Evolutionary conservation across 2,888 invertebrate species (phyloP), one percentile per base, ranked within the genome.

Genomic region (Fragum sueziense): DNA sequence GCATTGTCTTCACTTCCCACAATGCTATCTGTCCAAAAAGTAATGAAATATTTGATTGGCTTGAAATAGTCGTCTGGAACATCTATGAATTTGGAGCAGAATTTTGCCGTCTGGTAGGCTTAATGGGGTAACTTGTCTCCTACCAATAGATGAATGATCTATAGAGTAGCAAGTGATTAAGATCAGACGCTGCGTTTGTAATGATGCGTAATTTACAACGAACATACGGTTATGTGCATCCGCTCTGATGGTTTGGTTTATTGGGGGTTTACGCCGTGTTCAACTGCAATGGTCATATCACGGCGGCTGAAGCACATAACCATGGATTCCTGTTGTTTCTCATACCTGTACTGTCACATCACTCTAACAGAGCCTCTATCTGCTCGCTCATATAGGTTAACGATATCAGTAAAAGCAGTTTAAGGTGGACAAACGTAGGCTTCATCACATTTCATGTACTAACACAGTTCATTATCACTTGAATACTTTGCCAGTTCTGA

Each of bases 401-500:
- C 20, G 20, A 52, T 6, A 20, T 20, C 6, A 7, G n/a, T 52
- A 9, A 52, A 52, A 17, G 4, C 52, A 11, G 41, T 52, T 20
- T 20, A 52, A 52, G 6, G 4, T 52, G 20, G 7, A 17, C 52
- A 52, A 6, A 11, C n/a, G 6, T 20, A 52, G 20, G 6, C n/a
- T 6, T 7, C 4, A 52, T 52, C n/a, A 17, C 4, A 22, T 22
- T 4, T 6, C 4, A 4, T 7, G n/a, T 4, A 9, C 52, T 11
- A n/a, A 20, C 6, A 22, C 4, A 2, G 22, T 11, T 2, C 20
- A 22, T 2, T 17, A 11, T 2, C n/a, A n/a, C 54, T 11, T 1
- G 25, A 31, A 61, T 20, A 70, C 71, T 37, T 34, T 37, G 9
- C 59, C 59, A 22, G 61, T 41, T 27, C 41, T 71, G 41, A 71